Evolutionary conservation across 2,113 vertebrate species (phyloP), one percentile per base, ranked within the genome.

Genomic region (Dasyurus viverrinus): DNA sequence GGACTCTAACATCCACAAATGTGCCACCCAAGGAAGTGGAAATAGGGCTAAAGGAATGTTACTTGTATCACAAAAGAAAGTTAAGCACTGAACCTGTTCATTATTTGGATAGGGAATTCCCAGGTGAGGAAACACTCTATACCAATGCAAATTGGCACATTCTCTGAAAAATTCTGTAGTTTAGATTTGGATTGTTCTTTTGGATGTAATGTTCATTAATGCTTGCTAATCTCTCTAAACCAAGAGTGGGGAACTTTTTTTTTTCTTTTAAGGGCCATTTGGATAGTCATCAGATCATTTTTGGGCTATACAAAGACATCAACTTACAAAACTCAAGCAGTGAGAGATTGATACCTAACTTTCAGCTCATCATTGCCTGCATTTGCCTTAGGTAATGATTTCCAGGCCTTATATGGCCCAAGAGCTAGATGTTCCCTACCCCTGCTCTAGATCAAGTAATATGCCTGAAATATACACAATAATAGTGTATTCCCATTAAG

Each of bases 401-500:
- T 52, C 50, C 9, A 52, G 50, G 9, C 50, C 50, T 52, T 10
- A 52, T 52, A 52, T 52, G 50, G 50, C 50, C 50, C 50, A 52
- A 10, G 50, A 52, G 50, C 9, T 52, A 52, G 50, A 52, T 52
- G 50, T 52, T 10, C 50, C 50, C 50, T 52, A 52, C 9, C 50
- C 10, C 10, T 52, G 9, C 36, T 84, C 57, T 52, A 53, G 92
- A 50, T 24, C 48, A 27, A 92, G 14, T 23, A 14, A 50, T 50
- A 50, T 2, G 19, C 48, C 23, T 53, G 48, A 50, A 54, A n/a
- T n/a, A n/a, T n/a, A n/a, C n/a, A n/a, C n/a, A n/a, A n/a, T 0
- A 0, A 23, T 48, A 89, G 27, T 5, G 2, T 1, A 0, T 36
- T n/a, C 89, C 11, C 0, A 0, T 42, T 68, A 19, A 5, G 4